phyloP scores from a whole-genome alignment of 2,797 vertebrate genomes.

The Nyctalus aviator region DNA sequence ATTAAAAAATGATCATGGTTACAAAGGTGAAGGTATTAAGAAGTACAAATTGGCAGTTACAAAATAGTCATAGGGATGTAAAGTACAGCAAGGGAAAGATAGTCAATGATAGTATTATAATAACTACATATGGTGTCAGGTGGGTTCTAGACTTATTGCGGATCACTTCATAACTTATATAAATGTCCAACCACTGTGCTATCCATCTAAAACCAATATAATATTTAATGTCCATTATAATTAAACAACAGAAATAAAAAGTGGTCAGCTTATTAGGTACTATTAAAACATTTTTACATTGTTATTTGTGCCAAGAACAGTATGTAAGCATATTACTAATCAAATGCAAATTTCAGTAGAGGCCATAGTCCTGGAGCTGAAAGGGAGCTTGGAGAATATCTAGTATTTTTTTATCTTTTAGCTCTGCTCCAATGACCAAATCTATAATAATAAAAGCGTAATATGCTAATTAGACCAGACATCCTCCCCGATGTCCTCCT shows the following conservation, averaged over 20 bases:
- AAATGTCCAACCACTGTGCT: not conserved
- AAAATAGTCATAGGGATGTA: not conserved
- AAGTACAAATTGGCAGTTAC: not conserved
- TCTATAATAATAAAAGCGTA: not conserved
- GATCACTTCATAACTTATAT: not conserved
- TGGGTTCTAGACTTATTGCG: not conserved
- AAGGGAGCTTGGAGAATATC: not conserved
- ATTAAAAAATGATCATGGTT: not conserved
- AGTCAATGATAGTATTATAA: not conserved
- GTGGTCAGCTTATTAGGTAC: not conserved
- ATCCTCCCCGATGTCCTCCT: too few species aligned
- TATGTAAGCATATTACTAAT: not conserved
- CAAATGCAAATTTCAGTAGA: not conserved
- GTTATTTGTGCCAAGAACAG: not conserved
- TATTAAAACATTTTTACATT: not conserved
- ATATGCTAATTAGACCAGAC: too few species aligned
- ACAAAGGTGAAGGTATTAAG: not conserved
- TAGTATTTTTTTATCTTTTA: not conserved
- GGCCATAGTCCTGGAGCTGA: not conserved
- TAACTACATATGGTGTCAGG: not conserved
- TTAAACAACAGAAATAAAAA: not conserved
- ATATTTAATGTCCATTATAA: not conserved
- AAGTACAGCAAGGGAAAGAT: not conserved
- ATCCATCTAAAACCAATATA: not conserved
- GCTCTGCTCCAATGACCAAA: not conserved